Base-by-base conservation (phyloP, 1,140 invertebrate genomes). In the Coelopa frigida region DNA sequence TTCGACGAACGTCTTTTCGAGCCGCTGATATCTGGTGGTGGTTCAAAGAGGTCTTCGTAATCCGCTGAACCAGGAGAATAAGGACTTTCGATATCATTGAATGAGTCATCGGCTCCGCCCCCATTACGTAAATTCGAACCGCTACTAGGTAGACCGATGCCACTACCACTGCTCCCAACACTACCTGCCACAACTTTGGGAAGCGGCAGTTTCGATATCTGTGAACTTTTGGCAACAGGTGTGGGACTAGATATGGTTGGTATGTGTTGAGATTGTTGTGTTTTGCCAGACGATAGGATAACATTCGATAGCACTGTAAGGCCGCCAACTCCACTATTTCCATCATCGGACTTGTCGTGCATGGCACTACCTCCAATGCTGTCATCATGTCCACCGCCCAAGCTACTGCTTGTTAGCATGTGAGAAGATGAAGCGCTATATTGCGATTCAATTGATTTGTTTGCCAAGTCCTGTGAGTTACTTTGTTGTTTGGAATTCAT, bases 1-100 rank as follows among this genome's bases (percentile, higher is more conserved):
- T 20, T 46, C 48, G 21, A 31, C 24, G 29, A 58, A 59, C 1
- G 48, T 18, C 6, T 59, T 29, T 32, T 41, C 38, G 37, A 29
- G 24, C 52, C 47, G 21, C 50, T 44, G 4, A 51, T 53, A 21
- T 75, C 75, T n/a, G 73, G 71, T 15, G 87, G 87, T 21, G 88
- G 87, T 70, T 89, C 85, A 71, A 90, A 90, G 27, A 90, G 74
- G 64, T 89, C 88, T 57, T 88, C 85, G 55, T 85, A 88, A 58
- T 90, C 81, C 50, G 80, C 84, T 3, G 85, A 87, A 20, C 84
- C 87, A 0, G 87, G 87, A 18, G 86, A 89, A 70, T 89, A 89
- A 0, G 89, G 88, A 10, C 87, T 89, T 40, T 86, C 81, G 55
- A 74, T 83, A 27, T 85, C 87, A 24, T 53, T 60, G 11, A 55